Conservation (phyloP, 1,140 invertebrate genomes). For the Cydia pomonella region DNA sequence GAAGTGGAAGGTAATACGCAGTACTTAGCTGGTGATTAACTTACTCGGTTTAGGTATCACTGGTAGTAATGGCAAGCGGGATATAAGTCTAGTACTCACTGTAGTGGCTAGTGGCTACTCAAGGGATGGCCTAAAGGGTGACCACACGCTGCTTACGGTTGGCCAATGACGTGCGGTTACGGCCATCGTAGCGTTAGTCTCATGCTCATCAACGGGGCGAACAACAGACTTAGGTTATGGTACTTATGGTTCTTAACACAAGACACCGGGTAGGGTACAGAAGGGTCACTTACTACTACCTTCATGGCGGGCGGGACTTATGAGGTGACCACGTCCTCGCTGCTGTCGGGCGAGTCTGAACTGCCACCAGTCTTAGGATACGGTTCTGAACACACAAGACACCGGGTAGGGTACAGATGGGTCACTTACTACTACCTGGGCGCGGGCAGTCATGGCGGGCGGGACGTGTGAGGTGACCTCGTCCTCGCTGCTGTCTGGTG, state of each 20-base stretch:
- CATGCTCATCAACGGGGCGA: conserved; percentile 45
- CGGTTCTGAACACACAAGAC: background rate
- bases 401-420: conserved; percentile 10
- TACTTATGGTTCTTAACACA: background rate
- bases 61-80: no score
- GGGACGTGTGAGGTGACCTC: conserved; percentile 73
- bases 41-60: no score
- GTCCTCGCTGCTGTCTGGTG: conserved; percentile 73
- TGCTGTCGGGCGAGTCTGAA: conserved; percentile 71
- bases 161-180: background rate
- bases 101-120: no score
- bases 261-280: conserved; percentile 1
- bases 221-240: background rate
- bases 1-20: no score
- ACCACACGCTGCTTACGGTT: background rate
- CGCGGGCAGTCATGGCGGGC: conserved; percentile 66
- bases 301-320: conserved; percentile 69
- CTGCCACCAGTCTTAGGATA: conserved; percentile 54
- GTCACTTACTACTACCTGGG: conserved; percentile 55
- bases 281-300: conserved; percentile 45
- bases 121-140: no score
- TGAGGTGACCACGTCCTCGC: conserved; percentile 74
- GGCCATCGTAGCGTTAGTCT: background rate
- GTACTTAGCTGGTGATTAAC: background rate
- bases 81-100: no score